These are phyloP conservation scores for Trichechus manatus DNA, from an alignment of 2,113 vertebrate genomes.

Conservation along the genomic window DNA sequence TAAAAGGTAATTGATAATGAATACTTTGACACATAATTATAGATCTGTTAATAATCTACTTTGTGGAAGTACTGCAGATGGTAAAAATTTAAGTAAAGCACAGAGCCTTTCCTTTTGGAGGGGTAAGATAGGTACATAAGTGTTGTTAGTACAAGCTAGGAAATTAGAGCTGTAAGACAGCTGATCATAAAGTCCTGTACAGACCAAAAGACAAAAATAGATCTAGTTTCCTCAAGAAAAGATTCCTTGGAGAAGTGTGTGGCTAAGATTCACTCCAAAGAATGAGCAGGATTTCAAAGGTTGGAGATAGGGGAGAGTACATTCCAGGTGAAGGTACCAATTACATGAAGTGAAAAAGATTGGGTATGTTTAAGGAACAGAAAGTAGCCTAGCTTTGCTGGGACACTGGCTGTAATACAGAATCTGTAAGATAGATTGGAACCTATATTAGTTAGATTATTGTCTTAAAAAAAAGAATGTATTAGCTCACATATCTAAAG, in stretches of 20 bases:
- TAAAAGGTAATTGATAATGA: slow-evolving; percentile 86
- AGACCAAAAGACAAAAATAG: neutral
- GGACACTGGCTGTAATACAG: neutral
- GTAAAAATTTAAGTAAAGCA: neutral
- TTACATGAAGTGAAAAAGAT: neutral
- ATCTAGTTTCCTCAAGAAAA: neutral
- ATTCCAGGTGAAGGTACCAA: neutral
- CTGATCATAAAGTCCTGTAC: neutral
- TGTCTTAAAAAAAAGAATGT: neutral
- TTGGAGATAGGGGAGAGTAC: neutral
- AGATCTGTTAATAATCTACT: neutral
- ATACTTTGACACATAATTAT: neutral
- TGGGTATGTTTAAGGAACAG: neutral
- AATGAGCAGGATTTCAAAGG: neutral
- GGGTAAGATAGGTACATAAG: neutral
- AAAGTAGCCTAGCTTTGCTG: neutral
- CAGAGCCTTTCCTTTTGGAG: neutral
- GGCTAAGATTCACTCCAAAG: neutral
- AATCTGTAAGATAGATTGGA: neutral
- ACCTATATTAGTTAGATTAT: neutral
- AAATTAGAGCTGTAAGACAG: neutral
- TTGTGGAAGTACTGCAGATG: neutral
- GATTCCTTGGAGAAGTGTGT: neutral
- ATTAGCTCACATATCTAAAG: neutral
- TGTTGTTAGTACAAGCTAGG: neutral